These are phyloP conservation scores for Decapterus maruadsi DNA, from an alignment of 2,797 vertebrate species.

Conservation along the genomic window DNA sequence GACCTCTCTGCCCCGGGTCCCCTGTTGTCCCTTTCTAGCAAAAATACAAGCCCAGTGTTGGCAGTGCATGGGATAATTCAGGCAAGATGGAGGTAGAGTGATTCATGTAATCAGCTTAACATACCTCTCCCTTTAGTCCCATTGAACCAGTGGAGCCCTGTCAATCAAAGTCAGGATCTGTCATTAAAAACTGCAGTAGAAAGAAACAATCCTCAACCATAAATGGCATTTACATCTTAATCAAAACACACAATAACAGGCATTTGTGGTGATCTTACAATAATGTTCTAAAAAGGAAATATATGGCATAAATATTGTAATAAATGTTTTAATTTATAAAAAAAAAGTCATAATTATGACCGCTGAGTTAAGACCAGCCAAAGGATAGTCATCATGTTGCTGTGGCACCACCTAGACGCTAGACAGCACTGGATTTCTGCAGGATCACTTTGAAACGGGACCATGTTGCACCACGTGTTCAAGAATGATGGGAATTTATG, in stretches of 20 bases:
- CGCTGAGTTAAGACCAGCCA: background rate
- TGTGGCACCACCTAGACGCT: background rate
- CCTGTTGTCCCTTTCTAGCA: conserved; percentile 94
- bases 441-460: background rate
- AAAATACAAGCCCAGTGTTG: conserved; percentile 74
- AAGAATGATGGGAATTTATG: background rate
- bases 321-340: background rate
- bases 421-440: background rate
- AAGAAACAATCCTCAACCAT: background rate
- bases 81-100: background rate
- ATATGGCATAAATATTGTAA: background rate
- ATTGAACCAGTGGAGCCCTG: conserved; percentile 89
- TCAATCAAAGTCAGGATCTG: conserved; percentile 58
- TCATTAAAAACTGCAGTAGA: conserved; percentile 9
- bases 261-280: background rate
- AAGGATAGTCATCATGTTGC: background rate
- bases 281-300: background rate
- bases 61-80: conserved; percentile 29
- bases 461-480: background rate
- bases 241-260: background rate
- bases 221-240: background rate
- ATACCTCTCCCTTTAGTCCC: conserved; percentile 93
- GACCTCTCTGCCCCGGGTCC: conserved; percentile 89
- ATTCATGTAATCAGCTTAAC: conserved; percentile 55
- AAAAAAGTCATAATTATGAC: background rate